Evolutionary conservation across 2,888 invertebrate species (phyloP), one percentile per base, ranked within the genome.

Genomic region (Lycophotia porphyrea): DNA sequence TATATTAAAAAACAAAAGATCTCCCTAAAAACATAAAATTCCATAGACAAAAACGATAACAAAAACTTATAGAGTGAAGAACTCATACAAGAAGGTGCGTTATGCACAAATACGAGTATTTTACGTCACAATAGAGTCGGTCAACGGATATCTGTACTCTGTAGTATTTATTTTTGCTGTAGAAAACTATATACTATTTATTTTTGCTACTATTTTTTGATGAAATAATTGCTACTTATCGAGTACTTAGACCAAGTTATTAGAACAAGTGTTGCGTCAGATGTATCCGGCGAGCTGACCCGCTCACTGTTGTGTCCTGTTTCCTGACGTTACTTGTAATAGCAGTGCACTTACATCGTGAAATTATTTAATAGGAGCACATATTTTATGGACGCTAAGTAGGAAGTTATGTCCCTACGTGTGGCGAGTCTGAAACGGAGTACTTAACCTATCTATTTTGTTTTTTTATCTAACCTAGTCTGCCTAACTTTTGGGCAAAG

Each of bases 181-280:
- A 4, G 5, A 8, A 47, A 67, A 76, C 24, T n/a, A n/a, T n/a
- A n/a, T n/a, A n/a, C n/a, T n/a, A n/a, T n/a, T n/a, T n/a, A n/a
- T n/a, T n/a, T n/a, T 55, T 39, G 1, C 24, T 34, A 15, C 0
- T 4, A 24, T 49, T 77, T 64, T 60, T 55, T 34, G 27, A 52
- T 13, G 8, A 52, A 34, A 39, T 73, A 60, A 55, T 58, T 52
- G 63, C 58, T 27, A n/a, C 34, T 31, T 34, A 55, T 60, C 44
- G 13, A 15, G 36, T 52, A 49, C 18, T 7, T 31, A 11, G 21
- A 58, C 3, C 42, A 47, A 42, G 49, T 7, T 24, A 27, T n/a
- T 52, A 15, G 18, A n/a, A 47, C 39, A 47, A 24, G 47, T 55
- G 77, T 83, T 83, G 76, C 82, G 60, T 84, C 73, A 83, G 49